phyloP scores from a whole-genome alignment of 2,113 vertebrate species.

The Hemiprocne comata region DNA sequence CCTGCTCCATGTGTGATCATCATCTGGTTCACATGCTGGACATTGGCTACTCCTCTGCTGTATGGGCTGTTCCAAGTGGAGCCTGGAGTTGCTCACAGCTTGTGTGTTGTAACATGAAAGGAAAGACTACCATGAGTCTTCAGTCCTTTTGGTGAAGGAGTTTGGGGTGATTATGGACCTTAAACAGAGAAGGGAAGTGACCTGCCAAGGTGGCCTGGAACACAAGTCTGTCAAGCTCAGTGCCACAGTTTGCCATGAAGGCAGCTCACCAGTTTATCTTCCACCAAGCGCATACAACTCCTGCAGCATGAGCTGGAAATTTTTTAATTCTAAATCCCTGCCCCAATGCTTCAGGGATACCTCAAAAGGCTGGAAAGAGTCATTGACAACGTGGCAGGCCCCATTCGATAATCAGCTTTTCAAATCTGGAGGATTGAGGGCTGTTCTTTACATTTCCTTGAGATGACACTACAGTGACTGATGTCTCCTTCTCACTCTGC shows the following conservation, averaged over 20 bases:
- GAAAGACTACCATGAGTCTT: not conserved
- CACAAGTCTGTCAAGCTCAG: not conserved
- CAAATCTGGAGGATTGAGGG: not conserved
- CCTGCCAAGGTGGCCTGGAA: not conserved
- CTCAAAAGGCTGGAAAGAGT: not conserved
- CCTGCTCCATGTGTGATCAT: not conserved
- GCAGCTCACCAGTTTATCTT: not conserved
- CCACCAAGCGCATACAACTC: not conserved
- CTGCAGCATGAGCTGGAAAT: not conserved
- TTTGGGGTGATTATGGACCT: not conserved
- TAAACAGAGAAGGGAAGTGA: not conserved
- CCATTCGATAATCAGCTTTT: not conserved
- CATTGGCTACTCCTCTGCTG: not conserved
- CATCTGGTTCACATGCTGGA: not conserved
- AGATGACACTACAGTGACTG: not conserved
- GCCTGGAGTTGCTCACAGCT: not conserved
- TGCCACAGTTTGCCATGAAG: not conserved
- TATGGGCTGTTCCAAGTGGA: not conserved
- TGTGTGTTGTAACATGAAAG: accelerated
- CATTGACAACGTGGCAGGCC: not conserved
- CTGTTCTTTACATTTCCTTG: not conserved
- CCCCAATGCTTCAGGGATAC: not conserved
- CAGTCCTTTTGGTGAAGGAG: not conserved
- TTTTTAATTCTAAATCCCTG: not conserved
- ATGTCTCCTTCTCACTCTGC: not conserved